These are phyloP conservation scores for Tychaedon coryphoeus DNA, from an alignment of 2,113 vertebrate species.

Conservation along the genomic window DNA sequence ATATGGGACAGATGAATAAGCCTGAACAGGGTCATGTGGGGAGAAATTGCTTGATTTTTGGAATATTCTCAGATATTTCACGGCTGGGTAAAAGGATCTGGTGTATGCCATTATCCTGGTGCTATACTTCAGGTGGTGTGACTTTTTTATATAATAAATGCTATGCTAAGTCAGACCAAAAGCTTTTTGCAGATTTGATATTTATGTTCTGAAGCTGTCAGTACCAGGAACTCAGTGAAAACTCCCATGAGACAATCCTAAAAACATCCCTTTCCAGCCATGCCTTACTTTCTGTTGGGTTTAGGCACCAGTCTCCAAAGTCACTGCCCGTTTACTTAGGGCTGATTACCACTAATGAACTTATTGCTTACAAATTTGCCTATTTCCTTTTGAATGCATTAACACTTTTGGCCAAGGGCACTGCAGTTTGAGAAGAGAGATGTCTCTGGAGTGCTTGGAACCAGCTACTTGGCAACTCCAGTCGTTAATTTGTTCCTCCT, in stretches of 20 bases:
- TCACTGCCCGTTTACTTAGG: neutral
- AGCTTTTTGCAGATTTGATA: neutral
- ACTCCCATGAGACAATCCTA: neutral
- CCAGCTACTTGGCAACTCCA: neutral
- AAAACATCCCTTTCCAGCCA: neutral
- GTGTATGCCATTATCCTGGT: neutral
- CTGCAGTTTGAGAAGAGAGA: neutral
- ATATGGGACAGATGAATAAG: neutral
- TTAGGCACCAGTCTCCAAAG: neutral
- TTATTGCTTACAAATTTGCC: neutral
- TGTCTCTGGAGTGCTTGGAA: neutral
- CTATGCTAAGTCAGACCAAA: neutral
- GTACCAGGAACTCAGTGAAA: neutral
- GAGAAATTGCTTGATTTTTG: neutral
- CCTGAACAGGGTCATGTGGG: neutral
- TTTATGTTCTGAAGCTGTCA: neutral
- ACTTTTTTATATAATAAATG: neutral
- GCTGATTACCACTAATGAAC: neutral
- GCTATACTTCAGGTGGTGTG: neutral
- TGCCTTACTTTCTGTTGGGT: neutral
- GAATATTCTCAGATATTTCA: neutral
- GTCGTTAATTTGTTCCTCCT: neutral
- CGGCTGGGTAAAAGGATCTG: neutral
- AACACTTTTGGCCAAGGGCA: neutral
- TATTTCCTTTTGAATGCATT: neutral